Conservation (phyloP, 2,888 invertebrate genomes). For the Urechis unicinctus region DNA sequence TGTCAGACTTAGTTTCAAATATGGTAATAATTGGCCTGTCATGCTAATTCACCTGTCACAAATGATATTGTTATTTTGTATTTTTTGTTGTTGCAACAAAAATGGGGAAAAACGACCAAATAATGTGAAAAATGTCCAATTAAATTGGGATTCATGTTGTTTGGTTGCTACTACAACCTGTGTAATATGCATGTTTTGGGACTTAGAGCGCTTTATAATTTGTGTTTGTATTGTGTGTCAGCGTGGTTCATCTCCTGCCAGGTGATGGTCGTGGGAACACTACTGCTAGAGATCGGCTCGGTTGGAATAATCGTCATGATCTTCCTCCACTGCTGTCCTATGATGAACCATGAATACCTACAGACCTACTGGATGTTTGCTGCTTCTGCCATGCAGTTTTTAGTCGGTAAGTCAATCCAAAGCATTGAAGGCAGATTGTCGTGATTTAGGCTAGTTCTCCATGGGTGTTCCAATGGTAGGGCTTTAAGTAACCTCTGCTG, state of each 20-base stretch:
- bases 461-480: no score
- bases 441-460: no score
- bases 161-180: no score
- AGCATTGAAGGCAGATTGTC: neutral
- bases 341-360: conserved; percentile 26
- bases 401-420: conserved; percentile 21
- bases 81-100: neutral
- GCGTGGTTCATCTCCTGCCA: conserved; percentile 89
- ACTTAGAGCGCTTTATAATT: neutral
- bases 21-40: neutral
- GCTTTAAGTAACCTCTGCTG: no score
- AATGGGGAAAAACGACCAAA: no score
- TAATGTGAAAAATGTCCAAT: no score
- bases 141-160: no score
- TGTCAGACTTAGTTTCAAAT: neutral
- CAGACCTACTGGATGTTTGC: conserved; percentile 25
- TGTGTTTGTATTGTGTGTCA: conserved; percentile 51
- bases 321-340: conserved; percentile 25
- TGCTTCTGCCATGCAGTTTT: conserved; percentile 18
- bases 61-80: neutral
- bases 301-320: conserved; percentile 14
- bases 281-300: conserved; percentile 57
- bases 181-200: no score
- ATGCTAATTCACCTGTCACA: neutral
- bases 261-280: conserved; percentile 80